Evolutionary conservation across 2,888 invertebrate species (phyloP), one percentile per base, ranked within the genome.

Genomic region (Latrodectus elegans): DNA sequence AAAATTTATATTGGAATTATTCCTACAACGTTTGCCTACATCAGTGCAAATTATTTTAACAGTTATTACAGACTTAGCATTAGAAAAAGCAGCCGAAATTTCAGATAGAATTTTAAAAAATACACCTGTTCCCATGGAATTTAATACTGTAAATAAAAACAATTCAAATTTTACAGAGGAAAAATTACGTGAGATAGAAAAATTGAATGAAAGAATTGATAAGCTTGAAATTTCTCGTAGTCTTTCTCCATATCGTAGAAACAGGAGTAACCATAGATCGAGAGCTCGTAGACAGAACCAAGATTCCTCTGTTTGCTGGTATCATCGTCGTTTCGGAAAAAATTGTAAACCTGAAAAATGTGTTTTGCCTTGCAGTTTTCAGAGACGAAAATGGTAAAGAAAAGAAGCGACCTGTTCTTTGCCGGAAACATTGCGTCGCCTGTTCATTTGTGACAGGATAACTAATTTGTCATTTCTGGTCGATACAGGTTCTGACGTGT

Each of bases 381-480:
- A 49, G 71, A 49, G 49, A 71, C 51, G 49, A n/a, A 71, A 49
- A 11, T 12, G n/a, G 51, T 4, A 49, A 71, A 74, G 67, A 65
- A 65, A 12, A 65, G 67, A 65, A 9, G n/a, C 67, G n/a, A 65
- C 67, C 15, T 65, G 67, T 65, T 65, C 67, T 65, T 65, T 65
- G 67, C 67, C 67, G 11, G 53, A 74, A 53, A 53, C 53, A 53
- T 53, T 53, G 53, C 55, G 55, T 55, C 74, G 55, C 74, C 74
- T 52, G 74, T 52, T 74, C 26, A 55, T 74, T 55, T 53, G 55
- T 17, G 74, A 74, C 26, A n/a, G 74, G 55, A 74, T 53, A 55
- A 22, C 74, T 38, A 76, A 76, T 15, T 4, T 76, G 11, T 76
- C 75, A 51, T 85, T 84, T 71, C 64, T 4, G n/a, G n/a, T n/a